Base-by-base conservation (phyloP, 2,888 invertebrate genomes). In the Amiota minor region DNA sequence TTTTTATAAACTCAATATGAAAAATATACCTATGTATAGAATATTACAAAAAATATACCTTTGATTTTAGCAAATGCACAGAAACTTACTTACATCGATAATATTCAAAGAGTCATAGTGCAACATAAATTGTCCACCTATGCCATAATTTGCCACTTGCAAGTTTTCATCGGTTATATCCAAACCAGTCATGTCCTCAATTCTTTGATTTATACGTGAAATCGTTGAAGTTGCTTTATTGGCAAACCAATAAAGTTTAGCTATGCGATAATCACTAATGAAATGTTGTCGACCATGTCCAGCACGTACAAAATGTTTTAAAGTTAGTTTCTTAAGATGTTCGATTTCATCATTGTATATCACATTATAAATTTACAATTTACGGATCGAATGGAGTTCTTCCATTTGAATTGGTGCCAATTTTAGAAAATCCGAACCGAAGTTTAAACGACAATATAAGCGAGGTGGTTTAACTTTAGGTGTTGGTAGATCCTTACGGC, bases 351-450 rank as follows among this genome's bases (percentile, higher is more conserved):
- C 12, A 16, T 84, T 76, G 0, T 81, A 77, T 0, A 89, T 72
- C 0, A 87, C 83, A 69, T 89, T 88, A 70, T 89, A 87, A 49
- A 79, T 88, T 0, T 88, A 18, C 0, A 87, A 89, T 82, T 14
- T 87, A 89, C 0, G 89, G 89, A 23, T 88, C 82, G 9, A 88
- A 72, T 0, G 75, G 6, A 88, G 46, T 9, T 85, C 20, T 68
- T 89, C 89, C 87, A 86, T 86, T 79, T 89, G 88, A 0, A 89
- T 50, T 0, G 89, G 89, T 0, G 89, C 89, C 46, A 89, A 50
- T 4, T 75, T 79, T 1, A 88, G 76, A 12, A 88, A 89, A 0
- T 84, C 71, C 0, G 81, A 76, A 1, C 81, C 84, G 4, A 84
- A 88, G n/a, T 89, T 88, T 70, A 88, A 88, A 20, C 81, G 12